These are phyloP conservation scores for Sebastes jordani DNA, from an alignment of 2,797 vertebrate species.

Conservation along the genomic window DNA sequence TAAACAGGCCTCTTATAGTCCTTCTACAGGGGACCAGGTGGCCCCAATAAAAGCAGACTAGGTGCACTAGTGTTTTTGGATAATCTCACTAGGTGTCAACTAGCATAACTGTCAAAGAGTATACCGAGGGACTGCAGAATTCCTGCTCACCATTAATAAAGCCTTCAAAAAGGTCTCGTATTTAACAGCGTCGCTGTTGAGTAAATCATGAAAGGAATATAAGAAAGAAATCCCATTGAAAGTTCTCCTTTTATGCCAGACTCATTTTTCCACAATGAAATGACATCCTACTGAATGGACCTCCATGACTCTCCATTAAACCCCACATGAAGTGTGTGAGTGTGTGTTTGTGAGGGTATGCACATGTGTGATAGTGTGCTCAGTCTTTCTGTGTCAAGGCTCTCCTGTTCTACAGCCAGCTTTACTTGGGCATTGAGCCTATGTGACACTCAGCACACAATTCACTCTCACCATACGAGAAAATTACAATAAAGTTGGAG, in stretches of 20 bases:
- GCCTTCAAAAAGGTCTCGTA: constrained; percentile 66
- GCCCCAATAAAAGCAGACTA: constrained; percentile 70
- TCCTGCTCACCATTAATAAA: constrained; percentile 68
- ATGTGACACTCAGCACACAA: constrained; percentile 26
- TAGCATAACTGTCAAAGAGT: constrained; percentile 65
- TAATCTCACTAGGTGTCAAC: constrained; percentile 74
- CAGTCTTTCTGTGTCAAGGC: constrained; percentile 30
- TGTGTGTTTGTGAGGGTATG: constrained; percentile 6
- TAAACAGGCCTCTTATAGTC: constrained; percentile 24
- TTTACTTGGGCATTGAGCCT: constrained; percentile 27
- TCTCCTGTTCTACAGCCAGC: constrained; percentile 45
- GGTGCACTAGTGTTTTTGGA: constrained; percentile 61
- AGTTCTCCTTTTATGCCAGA: constrained; percentile 71
- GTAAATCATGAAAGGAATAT: constrained; percentile 73
- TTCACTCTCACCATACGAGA: constrained; percentile 10
- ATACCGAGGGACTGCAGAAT: constrained; percentile 55
- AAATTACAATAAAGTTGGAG: constrained; percentile 11
- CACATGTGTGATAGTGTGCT: constrained; percentile 42
- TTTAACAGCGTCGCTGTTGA: constrained; percentile 73
- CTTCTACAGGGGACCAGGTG: constrained; percentile 67
- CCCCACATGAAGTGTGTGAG: constrained; percentile 60
- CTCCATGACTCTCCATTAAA: constrained; percentile 60
- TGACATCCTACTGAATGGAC: constrained; percentile 72
- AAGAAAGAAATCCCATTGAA: constrained; percentile 64
- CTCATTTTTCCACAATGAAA: constrained; percentile 72